phyloP scores from a whole-genome alignment of 2,888 invertebrate genomes.

The Drosophila leonis region DNA sequence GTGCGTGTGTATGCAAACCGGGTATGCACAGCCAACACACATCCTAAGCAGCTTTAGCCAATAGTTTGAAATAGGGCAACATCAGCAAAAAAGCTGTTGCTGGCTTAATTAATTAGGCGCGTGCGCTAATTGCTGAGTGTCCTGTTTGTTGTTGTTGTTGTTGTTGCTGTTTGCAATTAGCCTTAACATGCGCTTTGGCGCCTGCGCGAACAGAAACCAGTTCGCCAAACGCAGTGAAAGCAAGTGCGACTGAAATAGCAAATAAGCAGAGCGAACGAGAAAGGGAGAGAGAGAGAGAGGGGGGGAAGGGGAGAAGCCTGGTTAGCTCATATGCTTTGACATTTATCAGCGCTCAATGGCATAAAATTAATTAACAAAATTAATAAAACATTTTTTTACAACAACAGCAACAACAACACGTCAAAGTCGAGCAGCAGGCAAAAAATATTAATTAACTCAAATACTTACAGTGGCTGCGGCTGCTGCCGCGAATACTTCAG shows the following conservation, averaged over 20 bases:
- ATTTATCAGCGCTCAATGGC: slow-evolving; percentile 68
- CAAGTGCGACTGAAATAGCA: slow-evolving; percentile 22
- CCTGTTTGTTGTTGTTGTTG: slow-evolving; percentile 45
- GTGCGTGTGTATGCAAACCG: slow-evolving; percentile 18
- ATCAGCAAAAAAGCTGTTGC: slow-evolving; percentile 7
- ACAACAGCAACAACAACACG: slow-evolving; percentile 25
- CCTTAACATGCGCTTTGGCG: slow-evolving; percentile 76
- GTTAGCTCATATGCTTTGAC: slow-evolving; percentile 56
- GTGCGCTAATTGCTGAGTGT: slow-evolving; percentile 64
- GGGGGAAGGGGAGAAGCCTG: slow-evolving; percentile 6
- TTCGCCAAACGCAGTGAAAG: slow-evolving; percentile 43
- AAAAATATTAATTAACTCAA: slow-evolving; percentile 77
- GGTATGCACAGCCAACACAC: slow-evolving; percentile 20
- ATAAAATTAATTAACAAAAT: slow-evolving; percentile 77
- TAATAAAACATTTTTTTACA: slow-evolving; percentile 75
- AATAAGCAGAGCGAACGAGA: not conserved
- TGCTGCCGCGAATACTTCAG: slow-evolving; percentile 44
- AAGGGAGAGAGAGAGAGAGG: not conserved
- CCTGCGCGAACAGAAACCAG: slow-evolving; percentile 67
- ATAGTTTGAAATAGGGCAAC: slow-evolving; percentile 17
- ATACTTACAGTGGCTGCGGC: slow-evolving; percentile 52
- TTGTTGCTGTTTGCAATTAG: slow-evolving; percentile 66
- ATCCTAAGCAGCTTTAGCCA: slow-evolving; percentile 22
- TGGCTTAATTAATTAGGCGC: slow-evolving; percentile 69
- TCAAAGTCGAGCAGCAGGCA: slow-evolving; percentile 41